A percentile compares a stretch with the other conserved stretches of the same genome.
These are phyloP conservation scores for Galaxias olidus DNA, from an alignment of 2,797 vertebrate genomes.

Conservation along the genomic window DNA sequence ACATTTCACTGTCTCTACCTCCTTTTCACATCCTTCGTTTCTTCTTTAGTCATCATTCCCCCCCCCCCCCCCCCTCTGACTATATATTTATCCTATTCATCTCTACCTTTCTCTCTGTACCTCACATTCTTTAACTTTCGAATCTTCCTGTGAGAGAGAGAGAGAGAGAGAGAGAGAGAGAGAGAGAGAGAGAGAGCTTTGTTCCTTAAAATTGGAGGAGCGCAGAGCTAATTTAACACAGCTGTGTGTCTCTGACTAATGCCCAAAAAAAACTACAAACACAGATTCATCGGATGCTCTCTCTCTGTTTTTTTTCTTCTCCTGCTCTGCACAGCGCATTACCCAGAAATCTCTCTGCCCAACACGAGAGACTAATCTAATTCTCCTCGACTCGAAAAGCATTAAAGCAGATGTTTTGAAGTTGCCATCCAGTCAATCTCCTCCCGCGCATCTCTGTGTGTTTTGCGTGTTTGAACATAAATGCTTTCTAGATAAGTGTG, in stretches of 20 bases:
- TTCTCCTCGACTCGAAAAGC: constrained; percentile 44
- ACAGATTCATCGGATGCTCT: constrained; percentile 25
- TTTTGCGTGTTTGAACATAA: background rate
- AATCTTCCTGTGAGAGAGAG: no score
- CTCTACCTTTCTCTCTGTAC: constrained; percentile 18
- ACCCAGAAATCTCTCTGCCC: constrained; percentile 39
- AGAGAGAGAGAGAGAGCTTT: constrained; percentile 21
- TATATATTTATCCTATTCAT: background rate
- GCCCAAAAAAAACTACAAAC: constrained; percentile 39
- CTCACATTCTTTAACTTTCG: no score
- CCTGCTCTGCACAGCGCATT: constrained; percentile 37
- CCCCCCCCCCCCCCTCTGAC: background rate
- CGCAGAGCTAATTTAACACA: constrained; percentile 43
- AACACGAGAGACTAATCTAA: constrained; percentile 48
- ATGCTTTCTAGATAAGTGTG: constrained; percentile 4
- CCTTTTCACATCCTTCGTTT: constrained; percentile 1
- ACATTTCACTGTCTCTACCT: no score
- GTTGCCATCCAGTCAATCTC: constrained; percentile 20
- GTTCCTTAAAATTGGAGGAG: constrained; percentile 27
- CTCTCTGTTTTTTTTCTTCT: constrained; percentile 26
- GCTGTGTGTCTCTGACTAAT: constrained; percentile 49
- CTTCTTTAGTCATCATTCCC: constrained; percentile 28
- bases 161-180: no score
- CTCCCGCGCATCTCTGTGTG: background rate
- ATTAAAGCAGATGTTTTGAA: constrained; percentile 45